Percentiles rank a stretch among this genome's conserved stretches.
Conservation (phyloP, 2,797 vertebrate genomes). For the Sebastiscus tertius region DNA sequence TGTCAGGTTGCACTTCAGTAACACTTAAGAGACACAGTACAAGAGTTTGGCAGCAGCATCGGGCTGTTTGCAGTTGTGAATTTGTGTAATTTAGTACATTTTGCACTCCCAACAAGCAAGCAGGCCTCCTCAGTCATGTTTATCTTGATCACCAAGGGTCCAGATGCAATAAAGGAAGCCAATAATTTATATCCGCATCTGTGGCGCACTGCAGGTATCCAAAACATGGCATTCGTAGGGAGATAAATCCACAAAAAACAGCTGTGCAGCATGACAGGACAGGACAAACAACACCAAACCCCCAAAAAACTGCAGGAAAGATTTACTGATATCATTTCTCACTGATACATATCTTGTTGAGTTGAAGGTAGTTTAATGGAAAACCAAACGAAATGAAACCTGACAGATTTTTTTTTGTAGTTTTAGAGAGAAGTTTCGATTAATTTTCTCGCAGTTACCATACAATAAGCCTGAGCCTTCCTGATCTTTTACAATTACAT, state of each 20-base stretch:
- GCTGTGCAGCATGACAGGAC: neutral
- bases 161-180: neutral
- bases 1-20: neutral
- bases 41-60: neutral
- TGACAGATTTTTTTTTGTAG: neutral
- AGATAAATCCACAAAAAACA: neutral
- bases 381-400: neutral
- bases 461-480: neutral
- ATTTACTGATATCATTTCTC: neutral
- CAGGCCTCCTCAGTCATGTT: neutral
- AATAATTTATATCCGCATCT: neutral
- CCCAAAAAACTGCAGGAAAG: neutral
- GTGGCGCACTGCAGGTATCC: neutral
- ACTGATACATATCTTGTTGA: neutral
- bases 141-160: neutral
- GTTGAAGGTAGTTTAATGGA: neutral
- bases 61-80: neutral
- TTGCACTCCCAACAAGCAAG: neutral
- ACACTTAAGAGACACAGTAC: neutral
- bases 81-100: neutral
- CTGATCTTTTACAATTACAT: neutral
- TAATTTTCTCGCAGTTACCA: neutral
- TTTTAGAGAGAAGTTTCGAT: neutral
- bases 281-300: neutral
- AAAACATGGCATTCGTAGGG: neutral